These are phyloP conservation scores for Lepidochrysops patricia DNA, from an alignment of 2,888 invertebrate species.

Conservation along the genomic window DNA sequence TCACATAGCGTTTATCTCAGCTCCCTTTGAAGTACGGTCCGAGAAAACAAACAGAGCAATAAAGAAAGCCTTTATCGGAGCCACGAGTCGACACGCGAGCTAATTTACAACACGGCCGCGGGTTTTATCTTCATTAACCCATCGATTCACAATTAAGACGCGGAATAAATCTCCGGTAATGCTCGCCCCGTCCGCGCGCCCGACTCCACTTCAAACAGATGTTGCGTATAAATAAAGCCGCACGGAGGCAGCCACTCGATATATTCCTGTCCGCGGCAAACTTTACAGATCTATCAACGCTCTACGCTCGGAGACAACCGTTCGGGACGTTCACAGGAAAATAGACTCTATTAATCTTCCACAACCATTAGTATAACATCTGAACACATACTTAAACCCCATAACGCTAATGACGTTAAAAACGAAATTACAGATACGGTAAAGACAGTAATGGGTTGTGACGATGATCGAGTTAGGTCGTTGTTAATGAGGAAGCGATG, in stretches of 20 bases:
- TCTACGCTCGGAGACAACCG: slow-evolving; percentile 47
- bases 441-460: slow-evolving; percentile 26
- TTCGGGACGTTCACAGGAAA: slow-evolving; percentile 34
- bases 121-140: slow-evolving; percentile 76
- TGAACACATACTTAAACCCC: neutral
- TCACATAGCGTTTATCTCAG: slow-evolving; percentile 69
- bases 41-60: slow-evolving; percentile 74
- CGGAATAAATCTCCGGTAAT: slow-evolving; percentile 73
- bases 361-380: neutral
- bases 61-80: slow-evolving; percentile 72
- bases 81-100: slow-evolving; percentile 74
- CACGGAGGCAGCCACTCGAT: slow-evolving; percentile 73
- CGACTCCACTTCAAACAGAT: slow-evolving; percentile 73
- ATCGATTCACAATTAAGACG: slow-evolving; percentile 76
- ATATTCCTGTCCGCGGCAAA: slow-evolving; percentile 74
- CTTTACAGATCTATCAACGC: slow-evolving; percentile 70
- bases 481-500: slow-evolving; percentile 37
- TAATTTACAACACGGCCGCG: slow-evolving; percentile 74
- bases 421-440: neutral
- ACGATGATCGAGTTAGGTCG: slow-evolving; percentile 36
- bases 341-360: slow-evolving; percentile 39
- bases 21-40: slow-evolving; percentile 69
- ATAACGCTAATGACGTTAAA: neutral
- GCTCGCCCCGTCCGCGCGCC: slow-evolving; percentile 67
- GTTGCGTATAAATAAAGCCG: slow-evolving; percentile 74